Base-by-base conservation (phyloP, 1,140 invertebrate species). In the Scaptomyza graminum region DNA sequence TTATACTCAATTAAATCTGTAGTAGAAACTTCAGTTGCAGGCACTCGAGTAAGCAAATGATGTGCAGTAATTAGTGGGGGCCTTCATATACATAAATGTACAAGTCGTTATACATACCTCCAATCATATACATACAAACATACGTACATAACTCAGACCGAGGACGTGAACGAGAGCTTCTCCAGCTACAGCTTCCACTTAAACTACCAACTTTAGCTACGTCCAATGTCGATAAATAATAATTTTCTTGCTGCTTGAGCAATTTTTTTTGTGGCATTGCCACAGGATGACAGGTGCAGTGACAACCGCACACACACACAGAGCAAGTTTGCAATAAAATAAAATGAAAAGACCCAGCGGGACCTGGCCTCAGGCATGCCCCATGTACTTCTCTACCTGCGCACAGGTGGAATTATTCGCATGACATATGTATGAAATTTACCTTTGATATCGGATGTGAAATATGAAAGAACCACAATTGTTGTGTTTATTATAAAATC, bases 1-100 rank as follows among this genome's bases (percentile, higher is more conserved):
- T 88, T 88, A 79, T 87, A 83, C 83, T 83, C 82, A 87, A 88
- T 88, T 88, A 88, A 88, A 87, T 88, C 72, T 76, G 79, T 61
- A 74, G 56, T 52, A 75, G 56, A 49, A 73, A 68, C 76, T 46
- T 61, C 61, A 63, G 47, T 62, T 50, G 52, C 41, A 64, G 75
- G 70, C 82, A 72, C 83, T 87, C 71, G 82, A 79, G 83, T 87
- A 87, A 87, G 82, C 82, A 87, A 87, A 87, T 85, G 82, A 85
- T 87, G 83, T 87, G 82, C 82, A 82, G 83, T 87, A 87, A 87
- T 87, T 87, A 87, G 83, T 87, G 83, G 65, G 43, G 64, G 52
- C 74, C 66, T 50, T 47, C 31, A 69, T 37, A 72, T 56, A 55
- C 22, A 25, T 37, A 57, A 31, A 54, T 47, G 18, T 46, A 54